phyloP scores from a whole-genome alignment of 2,113 vertebrate genomes.

The Brachyhypopomus occidentalis region DNA sequence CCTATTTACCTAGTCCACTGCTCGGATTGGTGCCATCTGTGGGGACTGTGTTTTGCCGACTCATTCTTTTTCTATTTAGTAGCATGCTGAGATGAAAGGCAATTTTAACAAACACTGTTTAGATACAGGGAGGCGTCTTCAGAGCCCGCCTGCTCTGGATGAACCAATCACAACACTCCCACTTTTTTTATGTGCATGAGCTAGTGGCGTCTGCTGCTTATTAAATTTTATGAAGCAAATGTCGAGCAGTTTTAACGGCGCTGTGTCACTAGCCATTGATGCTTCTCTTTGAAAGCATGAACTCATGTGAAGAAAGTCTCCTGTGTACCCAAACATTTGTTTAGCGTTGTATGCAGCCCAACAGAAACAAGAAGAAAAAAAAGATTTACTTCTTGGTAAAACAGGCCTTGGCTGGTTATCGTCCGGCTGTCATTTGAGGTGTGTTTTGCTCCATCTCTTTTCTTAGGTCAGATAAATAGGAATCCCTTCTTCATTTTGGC shows the following conservation, averaged over 20 bases:
- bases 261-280: slow-evolving; percentile 2
- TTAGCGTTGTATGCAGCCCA: slow-evolving; percentile 35
- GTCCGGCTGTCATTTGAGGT: slow-evolving; percentile 7
- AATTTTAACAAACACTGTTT: slow-evolving; percentile 42
- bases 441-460: background rate
- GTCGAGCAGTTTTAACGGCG: slow-evolving; percentile 52
- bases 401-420: background rate
- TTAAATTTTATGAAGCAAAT: slow-evolving; percentile 58
- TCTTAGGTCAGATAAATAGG: background rate
- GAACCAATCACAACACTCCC: slow-evolving; percentile 18
- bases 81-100: slow-evolving; percentile 56
- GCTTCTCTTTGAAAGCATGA: slow-evolving; percentile 37
- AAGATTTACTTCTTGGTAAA: background rate
- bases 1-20: slow-evolving; percentile 18
- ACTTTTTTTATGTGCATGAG: slow-evolving; percentile 36
- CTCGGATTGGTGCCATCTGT: slow-evolving; percentile 56
- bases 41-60: slow-evolving; percentile 40
- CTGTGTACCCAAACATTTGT: slow-evolving; percentile 46
- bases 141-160: slow-evolving; percentile 5
- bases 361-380: slow-evolving; percentile 5
- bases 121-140: slow-evolving; percentile 51
- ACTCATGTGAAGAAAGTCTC: slow-evolving; percentile 10
- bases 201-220: slow-evolving; percentile 48
- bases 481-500: background rate
- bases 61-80: slow-evolving; percentile 51